Evolutionary conservation across 92 coral and sea anemone species (phyloP).

Genomic region (Zoanthus sansibaricus): DNA sequence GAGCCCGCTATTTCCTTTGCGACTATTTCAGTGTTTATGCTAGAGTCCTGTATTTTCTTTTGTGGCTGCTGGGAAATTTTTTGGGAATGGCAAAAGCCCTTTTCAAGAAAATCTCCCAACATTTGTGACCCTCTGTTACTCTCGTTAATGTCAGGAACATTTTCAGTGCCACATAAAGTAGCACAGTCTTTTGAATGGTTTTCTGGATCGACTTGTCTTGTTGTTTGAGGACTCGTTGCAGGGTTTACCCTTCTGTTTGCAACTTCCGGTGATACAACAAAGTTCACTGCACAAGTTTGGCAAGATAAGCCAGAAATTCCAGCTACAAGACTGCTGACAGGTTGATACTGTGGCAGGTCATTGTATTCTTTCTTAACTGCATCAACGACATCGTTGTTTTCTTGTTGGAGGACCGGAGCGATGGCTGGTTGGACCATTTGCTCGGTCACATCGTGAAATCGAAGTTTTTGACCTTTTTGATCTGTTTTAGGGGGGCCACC

Average conservation of each 20-base stretch:
- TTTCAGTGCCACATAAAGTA: background rate
- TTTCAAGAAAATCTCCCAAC: slow-evolving; percentile 22
- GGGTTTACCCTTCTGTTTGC: slow-evolving; percentile 80
- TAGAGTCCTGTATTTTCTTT: background rate
- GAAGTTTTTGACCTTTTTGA: slow-evolving; percentile 50
- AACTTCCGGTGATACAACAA: slow-evolving; percentile 54
- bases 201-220: background rate
- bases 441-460: slow-evolving; percentile 71
- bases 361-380: slow-evolving; percentile 85
- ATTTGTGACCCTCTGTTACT: background rate
- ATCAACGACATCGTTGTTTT: slow-evolving; percentile 93
- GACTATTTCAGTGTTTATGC: background rate
- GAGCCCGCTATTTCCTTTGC: background rate
- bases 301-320: slow-evolving; percentile 44
- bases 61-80: background rate
- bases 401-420: slow-evolving; percentile 90
- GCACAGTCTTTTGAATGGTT: background rate
- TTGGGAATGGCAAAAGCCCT: background rate
- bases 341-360: slow-evolving; percentile 86
- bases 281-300: slow-evolving; percentile 60
- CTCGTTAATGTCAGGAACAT: background rate
- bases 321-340: slow-evolving; percentile 68
- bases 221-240: slow-evolving; percentile 7
- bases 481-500: background rate
- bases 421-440: slow-evolving; percentile 64